Base-by-base conservation (phyloP, 2,888 invertebrate species). In the Osedax fenrisi region DNA sequence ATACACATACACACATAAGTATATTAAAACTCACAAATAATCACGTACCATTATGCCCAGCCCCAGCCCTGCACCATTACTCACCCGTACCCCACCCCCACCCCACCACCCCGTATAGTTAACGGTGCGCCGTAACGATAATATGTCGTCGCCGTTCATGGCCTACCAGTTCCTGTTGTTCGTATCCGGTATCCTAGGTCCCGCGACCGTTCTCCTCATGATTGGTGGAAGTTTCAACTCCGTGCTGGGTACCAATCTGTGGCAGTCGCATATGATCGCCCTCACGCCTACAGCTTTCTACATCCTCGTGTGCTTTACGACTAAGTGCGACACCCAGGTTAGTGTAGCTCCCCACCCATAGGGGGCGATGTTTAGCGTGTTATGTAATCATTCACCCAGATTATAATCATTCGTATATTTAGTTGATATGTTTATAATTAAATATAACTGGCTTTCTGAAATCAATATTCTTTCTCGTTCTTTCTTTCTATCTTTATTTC, bases 181-280 rank as follows among this genome's bases (percentile, higher is more conserved):
- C 75, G 70, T 75, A 22, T 78, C 80, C 21, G 77, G 80, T 1
- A 76, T 80, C 2, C 77, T 80, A 17, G 81, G 79, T 10, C 80
- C 80, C 2, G 80, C 80, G 27, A 81, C 80, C 22, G 78, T 80
- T 10, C 72, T 81, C 23, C 74, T 81, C 41, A 79, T 81, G 80
- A 79, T 81, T 23, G 78, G 78, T 3, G 81, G 80, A 10, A 78
- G 80, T n/a, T 80, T 76, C 73, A 79, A 78, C 56, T 94, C 95
- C 66, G 94, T 79, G 2, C 72, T 79, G 13, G 76, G 76, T 3
- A 94, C 96, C 81, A 93, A 94, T 85, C 94, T 94, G 82, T 94
- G 94, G 94, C 92, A 92, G 69, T 93, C 94, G 75, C 77, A 79
- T 67, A 27, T 78, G 17, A 41, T 80, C 23, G 77, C 79, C 2